Evolutionary conservation across 1,140 invertebrate species (phyloP), one percentile per base, ranked within the genome.

Genomic region (Druon quercuslanigerum): DNA sequence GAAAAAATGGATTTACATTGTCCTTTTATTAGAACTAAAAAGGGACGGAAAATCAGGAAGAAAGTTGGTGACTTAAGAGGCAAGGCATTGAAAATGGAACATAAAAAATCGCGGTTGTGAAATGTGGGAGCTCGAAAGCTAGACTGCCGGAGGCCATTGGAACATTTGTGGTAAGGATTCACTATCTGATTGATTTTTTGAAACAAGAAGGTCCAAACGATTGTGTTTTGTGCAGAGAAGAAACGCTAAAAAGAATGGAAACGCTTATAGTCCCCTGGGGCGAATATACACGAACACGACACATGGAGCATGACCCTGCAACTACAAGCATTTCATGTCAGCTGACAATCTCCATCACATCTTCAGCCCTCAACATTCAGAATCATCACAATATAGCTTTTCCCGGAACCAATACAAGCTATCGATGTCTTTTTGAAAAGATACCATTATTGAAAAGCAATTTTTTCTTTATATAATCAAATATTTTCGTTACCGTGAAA

Each of bases 121-220:
- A 54, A 33, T 19, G 40, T 54, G 14, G 25, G 19, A 16, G 52
- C 17, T 20, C 51, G 19, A 51, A 60, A 40, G 46, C 72, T 19
- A 52, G 71, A 66, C 60, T 14, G 19, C 54, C 71, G 20, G 76
- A 76, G 76, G 79, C 74, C 51, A 50, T 20, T 17, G 40, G 74
- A 82, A 83, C 76, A 83, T 80, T 82, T 73, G 71, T 51, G 72
- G 73, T 78, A 84, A 79, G 76, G 76, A 81, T 80, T 72, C 66
- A 25, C 71, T 57, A 66, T 79, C 74, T 50, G 76, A 82, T 84
- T 80, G 80, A 82, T 84, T 84, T 84, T 73, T 19, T 1, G 75
- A 79, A 72, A 79, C 75, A 79, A 75, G 80, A 83, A 81, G 71
- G 74, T 74, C 60, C 20, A 50, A 75, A 78, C 57, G 52, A 33